These are phyloP conservation scores for Parochlus steinenii DNA, from an alignment of 2,888 invertebrate genomes.

Conservation along the genomic window DNA sequence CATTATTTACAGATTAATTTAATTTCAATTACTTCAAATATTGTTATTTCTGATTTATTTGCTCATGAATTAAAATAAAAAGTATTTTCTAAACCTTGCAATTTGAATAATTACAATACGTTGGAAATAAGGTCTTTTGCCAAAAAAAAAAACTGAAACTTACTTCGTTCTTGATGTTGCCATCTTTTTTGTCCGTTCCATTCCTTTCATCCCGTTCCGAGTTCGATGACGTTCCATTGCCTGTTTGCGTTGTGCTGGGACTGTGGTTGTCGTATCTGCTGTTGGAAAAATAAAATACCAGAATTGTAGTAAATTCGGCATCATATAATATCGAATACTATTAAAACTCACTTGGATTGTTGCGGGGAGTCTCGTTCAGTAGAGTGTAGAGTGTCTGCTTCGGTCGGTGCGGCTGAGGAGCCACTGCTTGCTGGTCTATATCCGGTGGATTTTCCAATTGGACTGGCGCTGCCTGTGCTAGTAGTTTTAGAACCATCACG, in stretches of 20 bases:
- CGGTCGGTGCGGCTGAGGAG: slow-evolving; percentile 30
- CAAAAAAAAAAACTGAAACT: slow-evolving; percentile 1
- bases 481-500: slow-evolving; percentile 36
- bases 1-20: too few relatives aligned
- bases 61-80: too few relatives aligned
- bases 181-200: slow-evolving; percentile 24
- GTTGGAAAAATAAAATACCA: slow-evolving; percentile 4
- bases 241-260: slow-evolving; percentile 28
- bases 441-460: slow-evolving; percentile 26
- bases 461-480: slow-evolving; percentile 31
- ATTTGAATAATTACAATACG: too few relatives aligned
- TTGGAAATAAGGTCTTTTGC: too few relatives aligned
- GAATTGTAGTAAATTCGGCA: slow-evolving; percentile 3
- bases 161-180: slow-evolving; percentile 12
- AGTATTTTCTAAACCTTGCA: too few relatives aligned
- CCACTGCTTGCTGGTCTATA: slow-evolving; percentile 31
- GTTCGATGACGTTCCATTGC: slow-evolving; percentile 17
- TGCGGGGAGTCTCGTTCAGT: slow-evolving; percentile 29
- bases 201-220: slow-evolving; percentile 25
- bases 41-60: too few relatives aligned
- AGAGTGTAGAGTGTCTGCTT: slow-evolving; percentile 32
- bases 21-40: too few relatives aligned
- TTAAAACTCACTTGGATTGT: slow-evolving; percentile 24
- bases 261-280: slow-evolving; percentile 32
- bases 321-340: neutral